phyloP scores from a whole-genome alignment of 2,888 invertebrate genomes.

The Acanthacorydalis orientalis region DNA sequence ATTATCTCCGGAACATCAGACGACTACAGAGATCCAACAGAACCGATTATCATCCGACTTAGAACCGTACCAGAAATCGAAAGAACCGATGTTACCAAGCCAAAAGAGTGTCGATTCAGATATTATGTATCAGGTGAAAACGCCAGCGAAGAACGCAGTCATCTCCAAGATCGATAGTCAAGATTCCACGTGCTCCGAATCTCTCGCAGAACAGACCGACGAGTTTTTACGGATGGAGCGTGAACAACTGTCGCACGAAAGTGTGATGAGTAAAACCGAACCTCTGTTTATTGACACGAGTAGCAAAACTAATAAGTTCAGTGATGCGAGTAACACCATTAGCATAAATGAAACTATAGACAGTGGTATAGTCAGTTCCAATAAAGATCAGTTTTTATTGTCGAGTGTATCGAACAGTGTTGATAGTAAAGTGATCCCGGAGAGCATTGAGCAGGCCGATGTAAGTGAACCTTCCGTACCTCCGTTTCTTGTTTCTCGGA shows the following conservation, averaged over 20 bases:
- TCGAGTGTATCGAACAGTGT: constrained; percentile 13
- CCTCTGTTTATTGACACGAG: constrained; percentile 6
- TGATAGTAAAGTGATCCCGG: constrained; percentile 1
- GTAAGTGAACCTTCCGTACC: constrained; percentile 14
- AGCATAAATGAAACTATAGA: not conserved
- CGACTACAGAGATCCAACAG: constrained; percentile 6
- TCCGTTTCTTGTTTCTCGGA: constrained; percentile 16
- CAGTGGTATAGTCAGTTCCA: not conserved
- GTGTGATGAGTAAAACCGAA: constrained; percentile 7
- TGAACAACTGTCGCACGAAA: constrained; percentile 2
- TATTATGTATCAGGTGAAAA: constrained; percentile 21
- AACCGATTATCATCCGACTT: not conserved
- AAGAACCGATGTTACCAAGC: constrained; percentile 21
- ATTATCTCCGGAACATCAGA: constrained; percentile 4
- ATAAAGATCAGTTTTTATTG: constrained; percentile 30
- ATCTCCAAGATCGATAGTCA: constrained; percentile 23
- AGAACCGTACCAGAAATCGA: constrained; percentile 21
- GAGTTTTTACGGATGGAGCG: not conserved
- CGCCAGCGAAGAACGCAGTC: constrained; percentile 20
- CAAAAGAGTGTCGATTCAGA: constrained; percentile 23
- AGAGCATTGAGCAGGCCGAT: constrained; percentile 9
- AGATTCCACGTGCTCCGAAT: constrained; percentile 11
- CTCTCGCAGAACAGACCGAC: constrained; percentile 5
- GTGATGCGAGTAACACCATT: not conserved
- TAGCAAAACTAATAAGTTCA: constrained; percentile 5